Conservation (phyloP, 2,888 invertebrate genomes). For the Strigamia maritima region DNA sequence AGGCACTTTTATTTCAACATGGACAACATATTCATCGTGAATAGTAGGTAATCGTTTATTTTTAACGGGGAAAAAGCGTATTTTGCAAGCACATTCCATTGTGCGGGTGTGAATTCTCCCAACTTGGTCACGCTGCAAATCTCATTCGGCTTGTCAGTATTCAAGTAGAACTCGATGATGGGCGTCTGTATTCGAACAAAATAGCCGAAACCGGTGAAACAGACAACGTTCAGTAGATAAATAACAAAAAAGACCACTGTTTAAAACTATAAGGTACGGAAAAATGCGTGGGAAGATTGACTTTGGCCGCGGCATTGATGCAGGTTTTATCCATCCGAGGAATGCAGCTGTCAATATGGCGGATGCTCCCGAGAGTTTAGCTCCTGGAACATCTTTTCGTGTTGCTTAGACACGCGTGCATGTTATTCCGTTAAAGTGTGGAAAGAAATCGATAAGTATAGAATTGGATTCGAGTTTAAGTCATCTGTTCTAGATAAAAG, state of each 20-base stretch:
- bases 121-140: constrained; percentile 26
- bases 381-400: not conserved
- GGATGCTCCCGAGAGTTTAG: not conserved
- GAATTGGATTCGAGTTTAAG: too few relatives aligned
- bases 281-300: not conserved
- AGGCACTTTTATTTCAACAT: too few relatives aligned
- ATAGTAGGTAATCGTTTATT: too few relatives aligned
- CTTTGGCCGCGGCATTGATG: not conserved
- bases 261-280: not conserved
- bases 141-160: constrained; percentile 44
- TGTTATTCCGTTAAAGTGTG: too few relatives aligned
- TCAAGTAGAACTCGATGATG: not conserved
- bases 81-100: not conserved
- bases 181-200: not conserved
- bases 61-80: too few relatives aligned
- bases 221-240: not conserved
- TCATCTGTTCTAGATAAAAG: too few relatives aligned
- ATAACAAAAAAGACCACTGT: not conserved
- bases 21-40: too few relatives aligned
- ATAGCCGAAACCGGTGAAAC: not conserved
- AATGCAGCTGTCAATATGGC: constrained; percentile 35
- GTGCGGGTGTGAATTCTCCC: constrained; percentile 34
- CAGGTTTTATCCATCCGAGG: not conserved
- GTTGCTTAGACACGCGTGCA: too few relatives aligned
- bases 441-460: too few relatives aligned